phyloP scores from a whole-genome alignment of 2,797 vertebrate genomes.

The Ibycter americanus region DNA sequence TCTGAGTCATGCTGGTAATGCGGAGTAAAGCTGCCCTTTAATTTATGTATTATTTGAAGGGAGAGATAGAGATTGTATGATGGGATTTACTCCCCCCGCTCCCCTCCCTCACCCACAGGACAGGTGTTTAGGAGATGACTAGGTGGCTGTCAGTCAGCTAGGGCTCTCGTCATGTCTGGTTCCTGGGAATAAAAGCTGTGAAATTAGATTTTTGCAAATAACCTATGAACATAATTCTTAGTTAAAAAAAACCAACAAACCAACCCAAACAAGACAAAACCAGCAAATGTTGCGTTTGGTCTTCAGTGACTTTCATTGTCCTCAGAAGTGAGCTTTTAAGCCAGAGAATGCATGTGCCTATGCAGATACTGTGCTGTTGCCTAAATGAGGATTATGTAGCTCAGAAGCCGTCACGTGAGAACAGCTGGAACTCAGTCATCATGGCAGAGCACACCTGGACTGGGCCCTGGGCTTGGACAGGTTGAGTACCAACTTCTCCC shows the following conservation, averaged over 20 bases:
- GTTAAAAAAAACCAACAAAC: background rate
- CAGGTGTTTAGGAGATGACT: background rate
- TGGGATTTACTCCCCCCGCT: background rate
- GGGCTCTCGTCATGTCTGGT: background rate
- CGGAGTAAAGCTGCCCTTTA: slow-evolving; percentile 19
- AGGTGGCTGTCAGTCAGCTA: background rate
- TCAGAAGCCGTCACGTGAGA: background rate
- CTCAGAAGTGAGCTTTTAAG: background rate
- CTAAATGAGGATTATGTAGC: background rate
- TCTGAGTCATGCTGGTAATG: background rate
- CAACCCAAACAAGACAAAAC: background rate
- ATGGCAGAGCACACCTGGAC: background rate
- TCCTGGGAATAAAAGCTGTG: slow-evolving; percentile 13
- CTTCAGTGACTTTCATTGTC: background rate
- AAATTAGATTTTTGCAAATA: background rate
- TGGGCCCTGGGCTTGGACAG: background rate
- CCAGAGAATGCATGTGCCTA: background rate
- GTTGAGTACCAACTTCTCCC: background rate
- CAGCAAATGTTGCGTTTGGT: background rate
- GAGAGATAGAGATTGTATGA: background rate
- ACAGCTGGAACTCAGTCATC: background rate
- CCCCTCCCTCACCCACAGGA: background rate
- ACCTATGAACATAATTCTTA: background rate
- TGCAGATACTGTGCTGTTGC: background rate
- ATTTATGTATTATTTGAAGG: background rate